Percentiles rank a stretch among this genome's conserved stretches.
phyloP scores from a whole-genome alignment of 2,797 vertebrate genomes.

The Hypotaenidia okinawae region DNA sequence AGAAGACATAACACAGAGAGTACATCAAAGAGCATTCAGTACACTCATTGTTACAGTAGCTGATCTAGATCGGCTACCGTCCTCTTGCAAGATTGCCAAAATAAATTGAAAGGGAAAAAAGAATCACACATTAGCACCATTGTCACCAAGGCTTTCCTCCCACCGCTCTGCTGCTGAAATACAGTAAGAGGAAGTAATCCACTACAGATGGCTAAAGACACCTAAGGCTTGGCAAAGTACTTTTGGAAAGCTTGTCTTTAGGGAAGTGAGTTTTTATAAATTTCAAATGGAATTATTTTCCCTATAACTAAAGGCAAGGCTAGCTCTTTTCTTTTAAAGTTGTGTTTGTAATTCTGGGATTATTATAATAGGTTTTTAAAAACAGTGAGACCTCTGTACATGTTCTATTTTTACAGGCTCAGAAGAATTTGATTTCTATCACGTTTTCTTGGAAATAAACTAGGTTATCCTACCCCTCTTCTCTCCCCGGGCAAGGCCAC shows the following conservation, averaged over 20 bases:
- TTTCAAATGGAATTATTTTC: not conserved
- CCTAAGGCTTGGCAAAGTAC: not conserved
- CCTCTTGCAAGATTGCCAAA: conserved; percentile 10
- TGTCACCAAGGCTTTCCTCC: conserved; percentile 3
- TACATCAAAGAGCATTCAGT: not conserved
- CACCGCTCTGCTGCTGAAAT: not conserved
- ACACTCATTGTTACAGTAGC: not conserved
- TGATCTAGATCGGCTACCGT: not conserved
- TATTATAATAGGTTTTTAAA: not conserved
- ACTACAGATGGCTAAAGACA: not conserved
- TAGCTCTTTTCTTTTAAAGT: not conserved
- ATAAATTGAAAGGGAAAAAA: conserved; percentile 17
- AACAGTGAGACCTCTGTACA: not conserved
- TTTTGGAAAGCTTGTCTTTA: not conserved
- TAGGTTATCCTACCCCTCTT: not conserved
- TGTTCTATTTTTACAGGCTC: not conserved
- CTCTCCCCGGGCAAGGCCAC: too few species aligned
- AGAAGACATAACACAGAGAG: not conserved
- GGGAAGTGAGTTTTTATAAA: not conserved
- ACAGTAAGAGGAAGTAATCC: not conserved
- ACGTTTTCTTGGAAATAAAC: not conserved
- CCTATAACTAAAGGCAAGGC: not conserved
- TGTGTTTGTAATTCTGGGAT: not conserved
- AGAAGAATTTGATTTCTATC: not conserved
- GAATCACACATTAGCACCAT: not conserved